Conservation (phyloP, 2,797 vertebrate genomes). For the Sebastes steindachneri region DNA sequence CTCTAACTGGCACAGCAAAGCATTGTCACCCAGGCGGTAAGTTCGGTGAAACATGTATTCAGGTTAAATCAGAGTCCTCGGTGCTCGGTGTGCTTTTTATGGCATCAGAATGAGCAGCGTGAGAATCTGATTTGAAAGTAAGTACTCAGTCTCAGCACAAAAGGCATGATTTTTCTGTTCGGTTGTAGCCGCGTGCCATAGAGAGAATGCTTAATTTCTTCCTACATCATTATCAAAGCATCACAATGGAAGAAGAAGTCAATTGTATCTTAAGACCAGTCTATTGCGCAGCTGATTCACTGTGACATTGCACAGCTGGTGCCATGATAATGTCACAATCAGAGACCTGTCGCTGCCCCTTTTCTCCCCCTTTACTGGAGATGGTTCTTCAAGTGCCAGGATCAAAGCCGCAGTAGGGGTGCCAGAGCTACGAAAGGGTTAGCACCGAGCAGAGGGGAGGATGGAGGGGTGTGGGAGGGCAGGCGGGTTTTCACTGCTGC, state of each 20-base stretch:
- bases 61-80: neutral
- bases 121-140: slow-evolving; percentile 8
- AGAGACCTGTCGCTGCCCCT: slow-evolving; percentile 23
- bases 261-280: neutral
- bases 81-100: neutral
- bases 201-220: neutral
- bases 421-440: slow-evolving; percentile 52
- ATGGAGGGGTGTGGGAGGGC: neutral
- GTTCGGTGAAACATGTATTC: neutral
- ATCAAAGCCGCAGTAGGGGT: slow-evolving; percentile 66
- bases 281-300: slow-evolving; percentile 36
- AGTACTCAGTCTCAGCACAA: neutral
- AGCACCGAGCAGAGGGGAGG: slow-evolving; percentile 27
- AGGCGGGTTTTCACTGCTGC: slow-evolving; percentile 36
- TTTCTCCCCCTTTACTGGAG: slow-evolving; percentile 19
- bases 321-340: slow-evolving; percentile 34
- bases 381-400: slow-evolving; percentile 53
- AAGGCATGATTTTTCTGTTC: neutral
- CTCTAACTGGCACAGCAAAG: neutral
- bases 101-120: neutral
- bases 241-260: neutral
- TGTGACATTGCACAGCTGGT: slow-evolving; percentile 46
- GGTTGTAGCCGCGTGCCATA: neutral
- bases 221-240: neutral
- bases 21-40: neutral